Evolutionary conservation across 2,113 vertebrate species (phyloP), one percentile per base, ranked within the genome.

Genomic region (Scolopax mira): DNA sequence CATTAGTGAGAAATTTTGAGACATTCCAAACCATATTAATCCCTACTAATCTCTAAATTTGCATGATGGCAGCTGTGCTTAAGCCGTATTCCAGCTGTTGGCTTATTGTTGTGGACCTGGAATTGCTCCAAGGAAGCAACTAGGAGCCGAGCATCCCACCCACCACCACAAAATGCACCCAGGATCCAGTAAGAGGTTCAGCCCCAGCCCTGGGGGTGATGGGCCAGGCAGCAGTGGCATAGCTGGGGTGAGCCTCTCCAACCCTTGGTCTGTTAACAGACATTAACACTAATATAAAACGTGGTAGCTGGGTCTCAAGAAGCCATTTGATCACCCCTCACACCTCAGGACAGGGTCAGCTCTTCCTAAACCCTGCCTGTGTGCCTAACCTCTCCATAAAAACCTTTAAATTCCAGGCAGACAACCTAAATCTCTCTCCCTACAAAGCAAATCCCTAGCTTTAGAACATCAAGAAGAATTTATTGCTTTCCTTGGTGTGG

Each of bases 371-470:
- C 39, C 35, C 33, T 39, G 18, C 11, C 48, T 44, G 25, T 65
- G 69, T 60, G 33, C 52, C 71, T 52, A 55, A 84, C 48, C 48
- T 67, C 42, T 52, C 44, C 46, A n/a, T 31, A 66, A 83, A 89
- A 90, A 54, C 88, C 79, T 88, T 41, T 58, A 44, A 10, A 78
- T 74, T 94, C 82, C 90, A 83, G 46, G 54, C 83, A 85, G 90
- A 80, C 77, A 79, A 66, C 64, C 25, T 41, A 57, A 88, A 95
- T 93, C 67, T 73, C 82, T 86, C 46, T 88, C 75, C 67, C 37
- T 74, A 64, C 55, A 92, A 79, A 91, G 58, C 58, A 96, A 92
- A 94, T 86, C 88, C 75, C 55, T 86, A 31, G 13, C 54, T 77
- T 90, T 88, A 80, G 85, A 90, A 54, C 67, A 9, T 0, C 3